phyloP scores from a whole-genome alignment of 2,888 invertebrate species.

The Limenitis camilla region DNA sequence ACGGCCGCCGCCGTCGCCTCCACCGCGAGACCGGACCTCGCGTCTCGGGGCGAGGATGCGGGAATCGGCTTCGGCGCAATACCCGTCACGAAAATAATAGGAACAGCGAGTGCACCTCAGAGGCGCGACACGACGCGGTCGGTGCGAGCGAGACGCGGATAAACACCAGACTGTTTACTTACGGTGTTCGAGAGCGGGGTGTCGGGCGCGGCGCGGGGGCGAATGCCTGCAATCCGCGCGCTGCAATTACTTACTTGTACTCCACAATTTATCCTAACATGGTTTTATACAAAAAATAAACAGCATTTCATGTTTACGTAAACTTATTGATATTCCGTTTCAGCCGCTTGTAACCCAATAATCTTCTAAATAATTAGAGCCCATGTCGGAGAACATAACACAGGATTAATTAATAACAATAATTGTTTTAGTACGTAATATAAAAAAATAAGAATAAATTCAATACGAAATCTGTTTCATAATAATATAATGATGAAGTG shows the following conservation, averaged over 20 bases:
- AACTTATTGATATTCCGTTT: too few species aligned
- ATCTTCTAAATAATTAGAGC: too few species aligned
- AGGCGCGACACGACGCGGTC: slow-evolving; percentile 73
- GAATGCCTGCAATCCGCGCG: slow-evolving; percentile 71
- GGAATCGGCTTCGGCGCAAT: slow-evolving; percentile 75
- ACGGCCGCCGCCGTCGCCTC: slow-evolving; percentile 67
- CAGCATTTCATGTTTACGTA: too few species aligned
- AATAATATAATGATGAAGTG: not conserved
- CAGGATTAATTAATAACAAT: too few species aligned
- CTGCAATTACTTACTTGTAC: slow-evolving; percentile 68
- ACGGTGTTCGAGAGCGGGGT: slow-evolving; percentile 69
- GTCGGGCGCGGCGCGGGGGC: slow-evolving; percentile 55
- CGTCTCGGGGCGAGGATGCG: slow-evolving; percentile 74
- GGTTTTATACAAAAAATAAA: slow-evolving; percentile 22
- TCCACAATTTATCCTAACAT: slow-evolving; percentile 57
- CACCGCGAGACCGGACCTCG: slow-evolving; percentile 73
- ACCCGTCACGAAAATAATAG: slow-evolving; percentile 76
- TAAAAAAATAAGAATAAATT: not conserved
- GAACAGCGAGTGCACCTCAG: slow-evolving; percentile 74
- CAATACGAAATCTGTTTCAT: not conserved
- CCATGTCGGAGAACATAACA: too few species aligned
- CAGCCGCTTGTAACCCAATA: too few species aligned
- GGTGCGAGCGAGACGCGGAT: slow-evolving; percentile 75
- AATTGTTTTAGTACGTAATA: too few species aligned
- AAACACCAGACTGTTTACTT: slow-evolving; percentile 75